Base-by-base conservation (phyloP, 2,113 vertebrate genomes). In the Xenopus tropicalis region DNA sequence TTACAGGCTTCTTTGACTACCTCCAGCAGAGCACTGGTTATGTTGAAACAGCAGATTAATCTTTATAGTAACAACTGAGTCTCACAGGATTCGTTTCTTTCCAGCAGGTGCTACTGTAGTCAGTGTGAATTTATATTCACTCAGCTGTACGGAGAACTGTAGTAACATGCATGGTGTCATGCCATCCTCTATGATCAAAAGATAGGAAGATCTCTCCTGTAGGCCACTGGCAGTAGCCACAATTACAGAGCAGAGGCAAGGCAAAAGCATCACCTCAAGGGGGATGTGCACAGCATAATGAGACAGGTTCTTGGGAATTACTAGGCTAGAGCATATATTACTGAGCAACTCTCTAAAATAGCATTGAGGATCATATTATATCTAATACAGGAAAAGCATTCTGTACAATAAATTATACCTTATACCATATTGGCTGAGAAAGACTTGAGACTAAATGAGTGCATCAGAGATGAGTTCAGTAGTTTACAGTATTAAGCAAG, bases 91-190 rank as follows among this genome's bases (percentile, higher is more conserved):
- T 63, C n/a, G 14, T 21, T 54, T 16, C 65, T 62, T 52, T 43
- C 72, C 58, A 68, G 72, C 72, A 75, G 72, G 58, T 75, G 72
- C 46, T 43, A 62, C n/a, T 43, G 43, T 14, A 62, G 25, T 37
- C 72, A 42, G 43, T 43, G 72, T 25, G 65, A 62, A 75, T 43
- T 61, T 24, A n/a, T 46, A 24, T 54, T 68, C 72, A 62, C 22
- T 66, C 66, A 66, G 68, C 14, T 1, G 61, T 19, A 54, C 21
- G 11, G 48, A 25, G 20, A 64, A 29, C 19, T 48, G 46, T 48
- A 48, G 13, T 17, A 17, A 8, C 46, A 17, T 48, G 46, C 16
- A 48, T 48, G 46, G 46, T 48, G 46, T 48, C 46, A 48, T 48
- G 16, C 16, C 46, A 48, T 48, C 46, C 46, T 48, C 46, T 16